Conservation (phyloP, 2,888 invertebrate species). For the Lymantria dispar region DNA sequence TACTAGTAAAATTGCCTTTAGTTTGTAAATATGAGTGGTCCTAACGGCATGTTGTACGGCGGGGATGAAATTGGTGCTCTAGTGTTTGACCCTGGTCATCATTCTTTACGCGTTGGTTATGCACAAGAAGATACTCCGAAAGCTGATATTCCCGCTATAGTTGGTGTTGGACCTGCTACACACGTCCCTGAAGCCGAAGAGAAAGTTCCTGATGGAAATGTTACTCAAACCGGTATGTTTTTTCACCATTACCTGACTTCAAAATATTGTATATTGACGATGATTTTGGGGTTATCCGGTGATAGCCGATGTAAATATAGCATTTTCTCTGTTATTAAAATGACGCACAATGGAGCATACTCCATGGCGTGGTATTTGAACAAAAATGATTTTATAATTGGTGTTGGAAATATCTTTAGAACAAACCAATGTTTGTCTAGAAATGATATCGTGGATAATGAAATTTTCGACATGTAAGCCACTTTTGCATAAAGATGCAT, state of each 20-base stretch:
- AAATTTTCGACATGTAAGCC: too few relatives aligned
- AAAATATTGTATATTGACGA: neutral
- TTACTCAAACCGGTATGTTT: slow-evolving; percentile 80
- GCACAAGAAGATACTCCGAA: slow-evolving; percentile 99
- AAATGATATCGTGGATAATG: too few relatives aligned
- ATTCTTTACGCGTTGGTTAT: slow-evolving; percentile 93
- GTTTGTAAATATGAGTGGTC: slow-evolving; percentile 62
- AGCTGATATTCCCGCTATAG: slow-evolving; percentile 96
- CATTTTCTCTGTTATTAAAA: too few relatives aligned
- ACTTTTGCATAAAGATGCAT: too few relatives aligned
- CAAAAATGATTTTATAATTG: too few relatives aligned
- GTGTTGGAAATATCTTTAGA: too few relatives aligned
- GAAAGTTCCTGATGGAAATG: slow-evolving; percentile 88
- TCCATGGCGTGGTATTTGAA: too few relatives aligned
- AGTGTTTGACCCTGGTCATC: slow-evolving; percentile 95
- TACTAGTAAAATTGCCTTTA: neutral
- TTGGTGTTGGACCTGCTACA: slow-evolving; percentile 90
- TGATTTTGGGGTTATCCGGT: neutral
- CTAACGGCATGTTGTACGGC: slow-evolving; percentile 91
- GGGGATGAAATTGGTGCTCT: slow-evolving; percentile 99
- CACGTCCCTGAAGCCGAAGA: slow-evolving; percentile 88
- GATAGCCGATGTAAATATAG: neutral
- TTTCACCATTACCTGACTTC: neutral
- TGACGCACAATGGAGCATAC: too few relatives aligned
- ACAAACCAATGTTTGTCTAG: too few relatives aligned